A percentile compares a stretch with the other conserved stretches of the same genome.
Evolutionary conservation across 1,140 invertebrate genomes (phyloP).

Genomic region (Bombus superbus): DNA sequence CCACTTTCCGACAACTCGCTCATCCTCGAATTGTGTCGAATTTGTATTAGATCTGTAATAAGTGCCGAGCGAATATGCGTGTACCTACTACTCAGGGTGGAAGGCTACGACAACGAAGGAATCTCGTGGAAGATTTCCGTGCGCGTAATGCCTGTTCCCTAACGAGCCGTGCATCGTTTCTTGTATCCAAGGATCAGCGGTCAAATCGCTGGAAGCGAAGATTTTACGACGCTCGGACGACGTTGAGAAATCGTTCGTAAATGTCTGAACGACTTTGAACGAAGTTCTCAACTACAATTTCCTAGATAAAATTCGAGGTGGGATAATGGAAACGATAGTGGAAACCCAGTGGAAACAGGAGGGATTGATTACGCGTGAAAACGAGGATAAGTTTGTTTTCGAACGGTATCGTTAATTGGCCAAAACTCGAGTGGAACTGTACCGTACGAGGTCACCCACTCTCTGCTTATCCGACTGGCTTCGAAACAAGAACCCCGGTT

Average conservation of each 20-base stretch:
- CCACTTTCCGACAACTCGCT: slow-evolving; percentile 70
- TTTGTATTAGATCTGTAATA: slow-evolving; percentile 77
- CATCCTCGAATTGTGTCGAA: slow-evolving; percentile 63
- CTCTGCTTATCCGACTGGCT: slow-evolving; percentile 49
- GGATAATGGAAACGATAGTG: not conserved
- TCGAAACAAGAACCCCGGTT: slow-evolving; percentile 71
- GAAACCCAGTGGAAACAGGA: not conserved
- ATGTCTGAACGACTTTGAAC: not conserved
- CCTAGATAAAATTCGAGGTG: not conserved
- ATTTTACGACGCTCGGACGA: slow-evolving; percentile 13
- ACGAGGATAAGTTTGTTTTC: slow-evolving; percentile 39
- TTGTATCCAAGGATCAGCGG: slow-evolving; percentile 3
- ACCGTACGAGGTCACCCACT: slow-evolving; percentile 56
- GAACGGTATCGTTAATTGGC: slow-evolving; percentile 46
- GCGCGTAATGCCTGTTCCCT: slow-evolving; percentile 17
- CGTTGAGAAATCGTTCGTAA: not conserved
- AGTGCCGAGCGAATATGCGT: slow-evolving; percentile 52
- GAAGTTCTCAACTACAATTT: not conserved
- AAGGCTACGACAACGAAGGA: slow-evolving; percentile 38
- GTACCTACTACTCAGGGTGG: not conserved
- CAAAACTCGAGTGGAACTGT: slow-evolving; percentile 35
- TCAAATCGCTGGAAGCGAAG: slow-evolving; percentile 2
- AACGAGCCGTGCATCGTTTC: not conserved
- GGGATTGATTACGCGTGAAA: slow-evolving; percentile 1
- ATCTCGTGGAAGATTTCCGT: slow-evolving; percentile 52